These are phyloP conservation scores for Pantala flavescens DNA, from an alignment of 1,140 invertebrate species.

Conservation along the genomic window DNA sequence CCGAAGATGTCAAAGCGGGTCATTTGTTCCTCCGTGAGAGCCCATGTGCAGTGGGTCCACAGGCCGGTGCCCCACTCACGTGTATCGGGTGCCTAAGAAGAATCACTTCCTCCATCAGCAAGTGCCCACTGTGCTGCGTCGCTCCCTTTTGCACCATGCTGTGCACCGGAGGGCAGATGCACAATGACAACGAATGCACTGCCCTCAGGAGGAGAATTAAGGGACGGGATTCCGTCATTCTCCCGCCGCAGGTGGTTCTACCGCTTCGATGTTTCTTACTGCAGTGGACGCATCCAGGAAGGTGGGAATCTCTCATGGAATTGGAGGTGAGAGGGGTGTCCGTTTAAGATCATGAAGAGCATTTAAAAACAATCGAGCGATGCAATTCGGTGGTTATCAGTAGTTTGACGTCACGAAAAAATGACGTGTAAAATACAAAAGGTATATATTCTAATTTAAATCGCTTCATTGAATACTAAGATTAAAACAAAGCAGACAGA, in stretches of 20 bases:
- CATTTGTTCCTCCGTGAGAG: neutral
- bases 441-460: no score
- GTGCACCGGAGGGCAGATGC: conserved; percentile 27
- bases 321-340: conserved; percentile 42
- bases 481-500: no score
- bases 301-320: conserved; percentile 41
- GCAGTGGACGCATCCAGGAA: conserved; percentile 17
- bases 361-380: no score
- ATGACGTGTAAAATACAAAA: no score
- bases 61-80: neutral
- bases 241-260: conserved; percentile 20
- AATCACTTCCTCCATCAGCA: conserved; percentile 28
- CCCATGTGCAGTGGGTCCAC: neutral
- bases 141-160: conserved; percentile 41
- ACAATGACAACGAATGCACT: conserved; percentile 14
- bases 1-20: neutral
- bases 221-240: neutral
- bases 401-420: no score
- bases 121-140: conserved; percentile 42
- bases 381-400: no score
- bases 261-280: conserved; percentile 26
- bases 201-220: neutral
- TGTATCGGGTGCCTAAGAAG: conserved; percentile 28
- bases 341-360: no score
- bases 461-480: no score